Conservation (phyloP, 2,888 invertebrate genomes). For the Phlogophora meticulosa region DNA sequence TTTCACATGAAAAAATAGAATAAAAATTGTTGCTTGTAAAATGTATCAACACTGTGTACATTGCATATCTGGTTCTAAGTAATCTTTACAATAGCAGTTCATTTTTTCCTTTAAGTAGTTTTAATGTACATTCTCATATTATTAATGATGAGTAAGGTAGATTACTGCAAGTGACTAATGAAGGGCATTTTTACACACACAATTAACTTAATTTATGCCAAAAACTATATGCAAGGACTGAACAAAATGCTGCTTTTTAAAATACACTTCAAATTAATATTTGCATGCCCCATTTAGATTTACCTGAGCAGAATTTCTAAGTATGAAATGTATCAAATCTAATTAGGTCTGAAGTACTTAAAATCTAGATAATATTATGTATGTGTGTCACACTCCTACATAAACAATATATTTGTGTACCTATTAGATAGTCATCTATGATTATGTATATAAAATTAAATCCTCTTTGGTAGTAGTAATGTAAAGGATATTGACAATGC, state of each 20-base stretch:
- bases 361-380: conserved; percentile 8
- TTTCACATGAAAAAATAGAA: conserved; percentile 8
- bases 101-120: not conserved
- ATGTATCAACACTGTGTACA: not conserved
- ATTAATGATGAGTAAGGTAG: conserved; percentile 18
- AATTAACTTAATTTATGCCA: conserved; percentile 25
- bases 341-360: conserved; percentile 11
- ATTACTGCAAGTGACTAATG: conserved; percentile 24
- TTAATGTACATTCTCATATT: conserved; percentile 10
- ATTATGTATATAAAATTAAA: conserved; percentile 3
- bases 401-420: not conserved
- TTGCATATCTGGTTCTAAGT: conserved; percentile 16
- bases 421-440: conserved; percentile 20
- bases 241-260: not conserved
- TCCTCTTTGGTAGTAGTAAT: conserved; percentile 2
- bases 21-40: not conserved
- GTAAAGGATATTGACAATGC: conserved; percentile 14
- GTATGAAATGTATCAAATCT: conserved; percentile 26
- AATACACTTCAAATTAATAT: conserved; percentile 1
- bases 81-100: not conserved
- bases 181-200: conserved; percentile 43
- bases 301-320: not conserved
- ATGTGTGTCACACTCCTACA: conserved; percentile 10
- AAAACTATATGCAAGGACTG: conserved; percentile 22
- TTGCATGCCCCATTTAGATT: not conserved